Evolutionary conservation across 2,113 vertebrate genomes (phyloP).

Genomic region (Rattus rattus): DNA sequence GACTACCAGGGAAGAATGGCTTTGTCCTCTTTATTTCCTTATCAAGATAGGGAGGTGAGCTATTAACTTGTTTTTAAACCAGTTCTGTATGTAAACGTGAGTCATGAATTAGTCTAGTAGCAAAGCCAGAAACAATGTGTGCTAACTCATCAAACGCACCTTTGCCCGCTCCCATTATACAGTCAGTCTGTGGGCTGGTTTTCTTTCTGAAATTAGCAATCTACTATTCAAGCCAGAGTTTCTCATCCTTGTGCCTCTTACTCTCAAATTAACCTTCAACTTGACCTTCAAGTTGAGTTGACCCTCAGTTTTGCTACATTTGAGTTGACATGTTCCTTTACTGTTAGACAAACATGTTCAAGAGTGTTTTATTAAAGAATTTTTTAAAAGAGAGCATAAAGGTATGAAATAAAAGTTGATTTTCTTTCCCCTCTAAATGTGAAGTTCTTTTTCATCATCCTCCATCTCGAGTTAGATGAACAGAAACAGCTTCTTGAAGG

Average conservation of each 20-base stretch:
- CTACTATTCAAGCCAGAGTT: neutral
- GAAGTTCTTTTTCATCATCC: neutral
- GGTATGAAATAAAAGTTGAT: neutral
- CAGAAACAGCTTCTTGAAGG: constrained; percentile 24
- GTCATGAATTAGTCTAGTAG: rapidly evolving
- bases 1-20: neutral
- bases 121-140: neutral
- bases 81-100: neutral
- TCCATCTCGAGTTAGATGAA: neutral
- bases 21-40: neutral
- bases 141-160: too few species aligned
- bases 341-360: neutral
- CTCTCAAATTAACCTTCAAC: neutral
- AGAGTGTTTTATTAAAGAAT: neutral
- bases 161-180: rapidly evolving
- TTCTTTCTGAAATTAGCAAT: neutral
- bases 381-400: constrained; percentile 5
- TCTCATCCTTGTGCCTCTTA: neutral
- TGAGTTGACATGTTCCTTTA: neutral
- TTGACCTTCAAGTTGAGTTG: neutral
- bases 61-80: neutral
- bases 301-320: neutral
- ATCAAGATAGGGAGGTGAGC: neutral
- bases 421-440: neutral
- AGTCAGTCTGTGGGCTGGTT: too few species aligned